Evolutionary conservation across 2,113 vertebrate genomes (phyloP), one percentile per base, ranked within the genome.

Genomic region (Mesocricetus auratus): DNA sequence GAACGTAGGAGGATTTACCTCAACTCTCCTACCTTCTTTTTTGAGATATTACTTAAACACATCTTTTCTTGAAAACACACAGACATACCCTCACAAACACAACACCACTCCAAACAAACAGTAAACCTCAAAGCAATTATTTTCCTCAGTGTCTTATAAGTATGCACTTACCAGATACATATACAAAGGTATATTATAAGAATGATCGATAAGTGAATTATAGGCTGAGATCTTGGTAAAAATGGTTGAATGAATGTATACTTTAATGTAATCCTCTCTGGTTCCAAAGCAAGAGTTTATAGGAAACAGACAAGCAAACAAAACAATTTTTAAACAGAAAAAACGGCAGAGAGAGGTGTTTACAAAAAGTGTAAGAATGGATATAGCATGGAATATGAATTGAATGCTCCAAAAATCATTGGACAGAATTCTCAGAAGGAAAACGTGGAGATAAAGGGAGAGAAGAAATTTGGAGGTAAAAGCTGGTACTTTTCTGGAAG

Each of bases 1-100:
- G 86, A 85, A 73, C 77, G 47, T 24, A 78, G 50, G 89, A 93
- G 91, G 96, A 96, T 97, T 97, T 96, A 74, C 78, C 45, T 60
- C 77, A 86, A 42, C 83, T 85, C 89, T 16, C 8, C 5, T 66
- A 6, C 58, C 29, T 64, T 66, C 0, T 94, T 90, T 53, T 86
- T 89, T 81, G 68, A 71, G 13, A 86, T 87, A 7, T 91, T 50
- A 42, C 60, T 92, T 92, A 94, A 95, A 89, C 5, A 22, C 42
- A 90, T 26, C 2, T 5, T 4, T 86, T 96, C 16, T 69, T 82
- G 58, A 66, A 75, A 73, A 93, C 36, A 58, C 21, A 39, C 36
- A 58, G 50, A 58, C 50, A 53, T 17, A 53, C 16, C 17, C 75
- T 50, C 74, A 75, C 73, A 29, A 13, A 77, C 45, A 77, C 42